Evolutionary conservation across 2,113 vertebrate genomes (phyloP).

Genomic region (Myotis davidii): DNA sequence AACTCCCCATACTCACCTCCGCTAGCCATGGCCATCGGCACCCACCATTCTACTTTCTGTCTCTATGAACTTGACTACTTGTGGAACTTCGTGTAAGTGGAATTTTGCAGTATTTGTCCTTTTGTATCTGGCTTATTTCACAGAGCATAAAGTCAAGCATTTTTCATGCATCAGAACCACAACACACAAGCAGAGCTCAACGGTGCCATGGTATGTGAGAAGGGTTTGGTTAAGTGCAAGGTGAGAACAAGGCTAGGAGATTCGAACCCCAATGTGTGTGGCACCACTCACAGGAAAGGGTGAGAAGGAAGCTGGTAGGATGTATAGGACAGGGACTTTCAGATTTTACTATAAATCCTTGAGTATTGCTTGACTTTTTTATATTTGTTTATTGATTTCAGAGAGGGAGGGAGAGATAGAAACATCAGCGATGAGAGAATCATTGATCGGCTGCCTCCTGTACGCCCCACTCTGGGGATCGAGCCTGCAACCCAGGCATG

Average conservation of each 20-base stretch:
- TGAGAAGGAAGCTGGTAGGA: neutral
- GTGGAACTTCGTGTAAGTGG: neutral
- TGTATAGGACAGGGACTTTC: neutral
- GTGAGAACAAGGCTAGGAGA: neutral
- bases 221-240: neutral
- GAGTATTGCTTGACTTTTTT: neutral
- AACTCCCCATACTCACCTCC: neutral
- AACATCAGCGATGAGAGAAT: too few relatives aligned
- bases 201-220: neutral
- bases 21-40: too few relatives aligned
- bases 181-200: neutral
- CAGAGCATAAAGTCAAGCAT: neutral
- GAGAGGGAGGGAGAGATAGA: too few relatives aligned
- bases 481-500: too few relatives aligned
- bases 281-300: neutral
- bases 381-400: neutral
- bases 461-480: too few relatives aligned
- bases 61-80: neutral
- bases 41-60: neutral
- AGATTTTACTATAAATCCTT: neutral
- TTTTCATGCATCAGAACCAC: neutral
- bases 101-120: neutral
- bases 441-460: too few relatives aligned
- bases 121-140: neutral
- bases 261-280: neutral